These are phyloP conservation scores for Drosophila yooni DNA, from an alignment of 2,888 invertebrate genomes.

Conservation along the genomic window DNA sequence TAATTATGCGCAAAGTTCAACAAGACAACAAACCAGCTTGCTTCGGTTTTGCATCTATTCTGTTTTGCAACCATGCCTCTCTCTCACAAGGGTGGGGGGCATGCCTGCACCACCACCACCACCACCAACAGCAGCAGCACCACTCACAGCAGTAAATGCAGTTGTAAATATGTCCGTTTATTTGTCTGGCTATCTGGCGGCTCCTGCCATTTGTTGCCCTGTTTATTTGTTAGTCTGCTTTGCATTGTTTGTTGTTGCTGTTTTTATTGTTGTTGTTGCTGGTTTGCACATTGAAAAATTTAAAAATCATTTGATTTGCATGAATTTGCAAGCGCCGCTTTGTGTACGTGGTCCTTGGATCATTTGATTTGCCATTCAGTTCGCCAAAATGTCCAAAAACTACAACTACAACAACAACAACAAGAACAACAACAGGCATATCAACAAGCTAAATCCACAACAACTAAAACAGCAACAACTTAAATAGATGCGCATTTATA, in stretches of 20 bases:
- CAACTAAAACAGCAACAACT: constrained; percentile 26
- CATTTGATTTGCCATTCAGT: constrained; percentile 50
- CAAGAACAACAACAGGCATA: constrained; percentile 2
- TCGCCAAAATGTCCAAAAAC: constrained; percentile 26
- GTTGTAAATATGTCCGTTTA: constrained; percentile 77
- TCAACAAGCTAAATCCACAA: constrained; percentile 1
- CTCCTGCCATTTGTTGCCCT: constrained; percentile 41
- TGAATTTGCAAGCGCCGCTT: constrained; percentile 64
- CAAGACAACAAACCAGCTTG: constrained; percentile 38
- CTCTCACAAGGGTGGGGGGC: not conserved
- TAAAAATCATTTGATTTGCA: constrained; percentile 80
- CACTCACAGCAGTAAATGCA: constrained; percentile 50
- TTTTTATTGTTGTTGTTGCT: not conserved
- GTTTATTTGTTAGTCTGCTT: constrained; percentile 67
- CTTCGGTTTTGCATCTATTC: constrained; percentile 7
- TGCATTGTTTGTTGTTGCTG: constrained; percentile 25
- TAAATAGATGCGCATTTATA: constrained; percentile 79
- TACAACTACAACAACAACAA: not conserved
- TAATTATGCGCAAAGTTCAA: constrained; percentile 80
- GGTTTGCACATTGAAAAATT: constrained; percentile 60
- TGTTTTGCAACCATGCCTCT: not conserved
- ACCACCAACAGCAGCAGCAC: not conserved
- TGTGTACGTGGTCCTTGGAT: constrained; percentile 45
- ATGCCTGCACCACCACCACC: not conserved
- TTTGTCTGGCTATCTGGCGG: constrained; percentile 65